These are phyloP conservation scores for Agrilus cyanescens DNA, from an alignment of 2,888 invertebrate species.

Conservation along the genomic window DNA sequence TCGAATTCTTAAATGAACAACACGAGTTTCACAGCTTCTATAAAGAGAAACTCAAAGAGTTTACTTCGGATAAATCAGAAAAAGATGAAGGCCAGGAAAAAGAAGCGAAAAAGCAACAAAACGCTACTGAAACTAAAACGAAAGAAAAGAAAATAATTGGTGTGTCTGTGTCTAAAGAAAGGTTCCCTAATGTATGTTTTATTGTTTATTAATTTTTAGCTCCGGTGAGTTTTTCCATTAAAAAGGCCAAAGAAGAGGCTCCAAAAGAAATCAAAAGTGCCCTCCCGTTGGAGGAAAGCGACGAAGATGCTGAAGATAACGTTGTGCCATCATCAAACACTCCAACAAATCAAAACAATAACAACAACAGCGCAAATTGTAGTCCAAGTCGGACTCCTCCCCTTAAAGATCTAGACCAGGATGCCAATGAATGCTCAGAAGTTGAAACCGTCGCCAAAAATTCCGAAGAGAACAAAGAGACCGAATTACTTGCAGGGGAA, in stretches of 20 bases:
- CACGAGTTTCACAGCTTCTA: slow-evolving; percentile 78
- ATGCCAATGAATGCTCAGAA: not conserved
- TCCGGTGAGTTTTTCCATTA: slow-evolving; percentile 76
- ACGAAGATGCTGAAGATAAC: slow-evolving; percentile 44
- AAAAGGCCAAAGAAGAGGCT: slow-evolving; percentile 55
- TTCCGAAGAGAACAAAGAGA: slow-evolving; percentile 10
- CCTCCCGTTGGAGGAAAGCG: slow-evolving; percentile 63
- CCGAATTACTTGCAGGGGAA: slow-evolving; percentile 28
- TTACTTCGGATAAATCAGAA: slow-evolving; percentile 30
- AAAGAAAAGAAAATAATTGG: slow-evolving; percentile 32
- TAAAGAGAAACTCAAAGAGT: slow-evolving; percentile 48
- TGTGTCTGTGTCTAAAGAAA: slow-evolving; percentile 14
- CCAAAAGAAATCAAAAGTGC: slow-evolving; percentile 50
- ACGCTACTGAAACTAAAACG: slow-evolving; percentile 15
- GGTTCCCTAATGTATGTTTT: too few species aligned
- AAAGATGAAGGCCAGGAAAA: slow-evolving; percentile 26
- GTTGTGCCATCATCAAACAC: not conserved
- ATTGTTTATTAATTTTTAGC: slow-evolving; percentile 34
- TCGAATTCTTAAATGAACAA: slow-evolving; percentile 69
- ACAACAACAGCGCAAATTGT: not conserved
- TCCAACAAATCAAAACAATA: not conserved
- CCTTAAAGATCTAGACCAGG: slow-evolving; percentile 1
- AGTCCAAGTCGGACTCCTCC: not conserved
- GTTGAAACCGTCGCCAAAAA: slow-evolving; percentile 6
- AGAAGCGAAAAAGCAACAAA: slow-evolving; percentile 21